Base-by-base conservation (phyloP, 2,888 invertebrate species). In the Strigamia crassipes region DNA sequence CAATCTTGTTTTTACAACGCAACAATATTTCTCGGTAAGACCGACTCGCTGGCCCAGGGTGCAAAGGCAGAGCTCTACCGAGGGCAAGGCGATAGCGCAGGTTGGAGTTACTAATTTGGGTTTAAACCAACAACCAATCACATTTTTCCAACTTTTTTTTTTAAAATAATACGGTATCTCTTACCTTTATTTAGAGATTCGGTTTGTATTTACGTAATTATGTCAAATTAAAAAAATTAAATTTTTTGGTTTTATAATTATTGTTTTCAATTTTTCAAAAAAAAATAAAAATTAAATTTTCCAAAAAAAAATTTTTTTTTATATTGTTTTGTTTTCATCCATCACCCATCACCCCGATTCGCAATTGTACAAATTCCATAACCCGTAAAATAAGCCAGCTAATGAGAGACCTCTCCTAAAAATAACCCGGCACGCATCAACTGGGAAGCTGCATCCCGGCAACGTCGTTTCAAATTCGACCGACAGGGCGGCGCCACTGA, bases 31-130 rank as follows among this genome's bases (percentile, higher is more conserved):
- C 10, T 31, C 31, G 73, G 73, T 73, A 0, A 0, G 73, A 31
- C 23, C 73, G 73, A 73, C 31, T 73, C 13, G 31, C 15, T 23
- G 13, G 56, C 56, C 15, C 73, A 31, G 73, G 73, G 73, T 73
- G 31, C 31, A 31, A 27, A 27, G 73, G 73, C n/a, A 31, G 73
- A 73, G 4, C 8, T 1, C 1, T 9, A n/a, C n/a, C 27, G 13
- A 73, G 73, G 73, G 27, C 73, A 73, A 73, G 31, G 73, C 31
- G 73, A 73, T 13, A 73, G 73, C n/a, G 13, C 15, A 31, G 73
- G 73, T 73, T 73, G 73, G 31, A 31, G 73, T 73, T 73, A 73
- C 73, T 73, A 73, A 73, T 73, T 73, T 73, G 2, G 73, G 8
- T 46, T 42, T n/a, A 46, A 23, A 66, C 4, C 21, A 21, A 6